phyloP scores from a whole-genome alignment of 1,140 invertebrate genomes.

The Aphidius gifuensis region DNA sequence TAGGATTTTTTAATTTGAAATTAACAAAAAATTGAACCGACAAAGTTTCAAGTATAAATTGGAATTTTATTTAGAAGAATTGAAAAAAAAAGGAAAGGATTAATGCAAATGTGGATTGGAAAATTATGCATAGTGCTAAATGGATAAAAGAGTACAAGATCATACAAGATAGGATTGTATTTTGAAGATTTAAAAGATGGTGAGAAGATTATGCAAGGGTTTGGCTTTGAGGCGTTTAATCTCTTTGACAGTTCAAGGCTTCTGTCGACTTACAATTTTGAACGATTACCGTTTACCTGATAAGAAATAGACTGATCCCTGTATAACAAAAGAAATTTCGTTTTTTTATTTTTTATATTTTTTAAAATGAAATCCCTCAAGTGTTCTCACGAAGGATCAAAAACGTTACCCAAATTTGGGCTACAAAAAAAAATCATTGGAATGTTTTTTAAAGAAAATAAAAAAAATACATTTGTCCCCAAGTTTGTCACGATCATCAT shows the following conservation, averaged over 20 bases:
- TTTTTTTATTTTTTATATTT: too few species aligned
- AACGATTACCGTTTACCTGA: conserved; percentile 14
- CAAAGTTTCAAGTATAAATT: too few species aligned
- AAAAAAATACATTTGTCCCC: too few species aligned
- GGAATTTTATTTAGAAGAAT: too few species aligned
- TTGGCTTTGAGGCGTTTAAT: conserved; percentile 30
- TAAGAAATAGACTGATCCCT: conserved; percentile 12
- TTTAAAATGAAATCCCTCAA: too few species aligned
- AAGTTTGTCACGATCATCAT: too few species aligned
- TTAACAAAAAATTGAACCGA: not conserved
- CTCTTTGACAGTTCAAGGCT: conserved; percentile 28
- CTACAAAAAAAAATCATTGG: too few species aligned
- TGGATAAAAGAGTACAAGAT: conserved; percentile 4
- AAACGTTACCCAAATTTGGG: too few species aligned
- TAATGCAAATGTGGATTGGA: too few species aligned
- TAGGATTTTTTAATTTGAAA: not conserved
- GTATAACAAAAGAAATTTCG: not conserved
- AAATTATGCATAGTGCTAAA: not conserved
- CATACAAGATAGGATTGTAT: conserved; percentile 2
- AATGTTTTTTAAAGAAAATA: too few species aligned
- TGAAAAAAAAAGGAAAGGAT: too few species aligned
- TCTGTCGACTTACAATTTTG: conserved; percentile 28
- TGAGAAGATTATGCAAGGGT: conserved; percentile 19
- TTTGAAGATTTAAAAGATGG: conserved; percentile 19
- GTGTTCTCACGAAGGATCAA: too few species aligned